These are phyloP conservation scores for Protaetia brevitarsis DNA, from an alignment of 1,140 invertebrate genomes.

Conservation along the genomic window DNA sequence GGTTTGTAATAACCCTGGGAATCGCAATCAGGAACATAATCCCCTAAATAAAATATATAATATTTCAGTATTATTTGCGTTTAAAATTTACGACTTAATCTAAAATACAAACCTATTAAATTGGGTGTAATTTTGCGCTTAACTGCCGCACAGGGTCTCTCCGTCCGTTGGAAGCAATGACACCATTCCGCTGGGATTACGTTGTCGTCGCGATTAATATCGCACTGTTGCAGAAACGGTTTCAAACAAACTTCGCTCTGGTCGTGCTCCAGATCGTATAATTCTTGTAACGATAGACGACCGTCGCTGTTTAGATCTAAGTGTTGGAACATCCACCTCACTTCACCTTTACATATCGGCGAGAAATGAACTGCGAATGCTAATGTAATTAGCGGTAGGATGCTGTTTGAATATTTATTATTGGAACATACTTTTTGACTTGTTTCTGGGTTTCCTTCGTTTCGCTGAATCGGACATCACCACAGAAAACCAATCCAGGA, in stretches of 20 bases:
- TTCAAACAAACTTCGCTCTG: constrained; percentile 88
- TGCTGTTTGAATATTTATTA: background rate
- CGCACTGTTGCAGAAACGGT: constrained; percentile 87
- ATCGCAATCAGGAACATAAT: constrained; percentile 81
- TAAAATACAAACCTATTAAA: constrained; percentile 51
- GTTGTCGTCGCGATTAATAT: constrained; percentile 71
- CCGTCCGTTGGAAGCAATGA: constrained; percentile 83
- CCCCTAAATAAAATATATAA: constrained; percentile 52
- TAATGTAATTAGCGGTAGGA: background rate
- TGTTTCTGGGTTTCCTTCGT: constrained; percentile 54
- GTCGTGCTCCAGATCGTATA: constrained; percentile 85
- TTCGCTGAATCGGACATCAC: constrained; percentile 78
- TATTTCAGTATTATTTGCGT: background rate
- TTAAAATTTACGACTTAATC: background rate
- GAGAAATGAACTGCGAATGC: constrained; percentile 65
- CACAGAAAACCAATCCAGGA: constrained; percentile 93
- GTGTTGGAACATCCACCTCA: constrained; percentile 92
- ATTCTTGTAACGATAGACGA: constrained; percentile 75
- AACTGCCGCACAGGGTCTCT: constrained; percentile 78
- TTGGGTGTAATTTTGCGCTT: constrained; percentile 69
- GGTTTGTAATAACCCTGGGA: constrained; percentile 80
- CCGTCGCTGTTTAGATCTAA: constrained; percentile 80
- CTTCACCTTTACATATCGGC: constrained; percentile 80
- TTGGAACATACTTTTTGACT: constrained; percentile 56
- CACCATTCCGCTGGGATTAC: constrained; percentile 87